phyloP scores from a whole-genome alignment of 2,113 vertebrate genomes.

The Dendropsophus ebraccatus region DNA sequence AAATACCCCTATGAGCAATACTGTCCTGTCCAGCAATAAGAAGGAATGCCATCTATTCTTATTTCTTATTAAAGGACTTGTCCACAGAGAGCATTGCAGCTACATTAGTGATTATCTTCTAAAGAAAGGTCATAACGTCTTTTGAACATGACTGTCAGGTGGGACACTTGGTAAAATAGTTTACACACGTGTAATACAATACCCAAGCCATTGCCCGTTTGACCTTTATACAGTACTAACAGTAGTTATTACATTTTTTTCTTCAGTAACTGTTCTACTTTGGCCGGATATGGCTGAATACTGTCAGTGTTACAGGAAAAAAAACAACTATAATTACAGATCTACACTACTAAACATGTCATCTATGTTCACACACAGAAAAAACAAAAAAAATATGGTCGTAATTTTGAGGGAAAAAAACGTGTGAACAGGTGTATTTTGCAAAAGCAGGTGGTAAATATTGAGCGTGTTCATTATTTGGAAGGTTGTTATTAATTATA shows the following conservation, averaged over 20 bases:
- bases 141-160: background rate
- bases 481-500: no score
- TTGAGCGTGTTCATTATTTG: no score
- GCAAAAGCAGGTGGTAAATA: background rate
- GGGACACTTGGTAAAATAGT: slow-evolving; percentile 10
- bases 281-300: background rate
- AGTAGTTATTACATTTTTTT: background rate
- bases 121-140: slow-evolving; percentile 8
- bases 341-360: background rate
- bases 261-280: background rate
- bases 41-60: slow-evolving; percentile 20
- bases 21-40: slow-evolving; percentile 23
- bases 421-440: no score
- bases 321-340: background rate
- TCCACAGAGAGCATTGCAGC: slow-evolving; percentile 11
- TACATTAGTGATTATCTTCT: slow-evolving; percentile 4
- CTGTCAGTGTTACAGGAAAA: background rate
- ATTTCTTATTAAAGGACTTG: slow-evolving; percentile 25
- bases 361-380: no score
- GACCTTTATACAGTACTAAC: background rate
- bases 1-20: background rate
- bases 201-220: background rate
- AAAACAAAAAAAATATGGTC: no score
- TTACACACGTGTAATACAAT: slow-evolving; percentile 16
- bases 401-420: no score